Base-by-base conservation (phyloP, 1,140 invertebrate genomes). In the Drosophila littoralis region DNA sequence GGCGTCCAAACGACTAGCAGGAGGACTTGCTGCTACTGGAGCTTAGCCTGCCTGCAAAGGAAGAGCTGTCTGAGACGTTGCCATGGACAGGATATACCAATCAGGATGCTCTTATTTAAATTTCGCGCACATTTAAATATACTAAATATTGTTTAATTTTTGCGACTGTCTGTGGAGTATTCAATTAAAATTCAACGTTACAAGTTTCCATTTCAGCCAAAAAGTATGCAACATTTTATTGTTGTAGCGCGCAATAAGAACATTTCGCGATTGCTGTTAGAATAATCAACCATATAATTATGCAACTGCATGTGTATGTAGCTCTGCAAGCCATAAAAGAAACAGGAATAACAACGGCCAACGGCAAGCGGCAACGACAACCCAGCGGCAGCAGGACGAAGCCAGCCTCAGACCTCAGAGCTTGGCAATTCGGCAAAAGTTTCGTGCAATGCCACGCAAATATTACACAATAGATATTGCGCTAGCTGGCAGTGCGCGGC, bases 341-440 rank as follows among this genome's bases (percentile, higher is more conserved):
- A 52, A 68, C 52, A 63, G 22, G 38, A 43, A 54, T 45, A 42
- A 28, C 43, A 45, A 64, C 59, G 63, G 75, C 33, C 70, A 28
- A 5, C 45, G 48, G 48, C 38, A 54, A 28, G 22, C 22, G 22
- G 12, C 22, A 22, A 22, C 22, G 22, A 22, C 22, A 22, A 22
- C 22, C 22, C 22, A 22, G 22, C 2, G 22, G 22, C 22, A 22
- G 22, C 36, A 58, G 71, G 51, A 57, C 10, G 32, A 9, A 45
- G 13, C 12, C n/a, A 42, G 64, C 55, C 55, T 22, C 64, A 17
- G 40, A 32, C 32, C 32, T 48, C n/a, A 46, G 45, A 58, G 50
- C 22, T 12, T 22, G 22, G 57, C 51, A 74, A 75, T 75, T 73
- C 48, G 78, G 52, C 61, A 64, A 74, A 75, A 68, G 80, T n/a